Base-by-base conservation (phyloP, 2,888 invertebrate genomes). In the Capitulum mitella region DNA sequence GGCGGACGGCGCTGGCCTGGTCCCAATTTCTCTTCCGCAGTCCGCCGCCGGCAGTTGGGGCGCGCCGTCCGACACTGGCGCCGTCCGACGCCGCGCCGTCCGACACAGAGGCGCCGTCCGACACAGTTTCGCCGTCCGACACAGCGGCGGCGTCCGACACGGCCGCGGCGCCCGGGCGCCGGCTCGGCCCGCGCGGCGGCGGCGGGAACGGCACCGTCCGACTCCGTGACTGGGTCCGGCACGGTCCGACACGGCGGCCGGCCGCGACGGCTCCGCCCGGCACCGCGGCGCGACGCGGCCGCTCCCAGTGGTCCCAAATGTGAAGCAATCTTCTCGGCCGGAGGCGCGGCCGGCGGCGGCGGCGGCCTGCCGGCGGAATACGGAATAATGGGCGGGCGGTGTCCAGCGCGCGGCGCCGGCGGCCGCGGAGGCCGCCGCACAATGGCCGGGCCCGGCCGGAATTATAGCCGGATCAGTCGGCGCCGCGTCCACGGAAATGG, bases 271-370 rank as follows among this genome's bases (percentile, higher is more conserved):
- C 26, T 26, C 6, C 22, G 26, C 48, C 12, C 16, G 46, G 8
- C 46, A 14, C 46, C 46, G 46, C 46, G 10, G 46, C 46, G 8
- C 10, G 46, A 14, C 26, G 54, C 54, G n/a, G n/a, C n/a, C 29
- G 29, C 64, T 32, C 32, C 64, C 64, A 10, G 34, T 64, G 64
- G 64, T 64, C 64, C 64, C 64, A 64, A 34, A 34, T 64, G 34
- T 64, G 64, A 12, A n/a, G n/a, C n/a, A 58, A n/a, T 10, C 58
- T 10, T n/a, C 6, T n/a, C n/a, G n/a, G 8, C n/a, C 26, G 58
- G 54, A 26, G n/a, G 10, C 10, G n/a, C 29, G n/a, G n/a, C n/a
- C 58, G n/a, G 58, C 58, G 8, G 58, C 26, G 58, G 54, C 3
- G 29, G 58, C 58, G n/a, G 29, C 2, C 58, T 58, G 58, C 58